Base-by-base conservation (phyloP, 2,797 vertebrate genomes). In the Manis javanica region DNA sequence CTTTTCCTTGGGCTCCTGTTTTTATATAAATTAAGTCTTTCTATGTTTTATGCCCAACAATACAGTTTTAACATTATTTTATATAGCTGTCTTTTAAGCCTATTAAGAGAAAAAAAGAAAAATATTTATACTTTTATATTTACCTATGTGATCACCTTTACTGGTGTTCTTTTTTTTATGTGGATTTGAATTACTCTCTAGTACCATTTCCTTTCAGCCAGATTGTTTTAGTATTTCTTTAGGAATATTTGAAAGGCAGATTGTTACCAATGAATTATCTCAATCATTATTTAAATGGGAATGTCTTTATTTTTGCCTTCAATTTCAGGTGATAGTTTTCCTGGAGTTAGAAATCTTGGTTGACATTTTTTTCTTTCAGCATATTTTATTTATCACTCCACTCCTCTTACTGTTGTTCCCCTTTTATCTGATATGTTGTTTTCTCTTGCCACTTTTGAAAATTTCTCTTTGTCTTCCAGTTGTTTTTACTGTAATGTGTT, bases 141-240 rank as follows among this genome's bases (percentile, higher is more conserved):
- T 29, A 72, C 37, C 46, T 86, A 29, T 6, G 3, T 79, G 77
- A 55, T 77, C 21, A 72, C 29, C 29, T 91, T 91, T 51, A 74
- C 31, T 64, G 53, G n/a, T 83, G 31, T 21, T 85, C 46, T 84
- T 66, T 59, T 82, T 87, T 87, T 93, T 10, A n/a, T 13, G 7
- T 78, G n/a, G 14, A 78, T 87, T 96, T 93, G 55, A 90, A 78
- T 90, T 90, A 42, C 46, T 83, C 69, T 77, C 26, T 82, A 29
- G n/a, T 90, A 77, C 79, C n/a, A 21, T 61, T 93, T 95, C 18
- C 18, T 93, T 91, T 85, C 23, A 74, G 37, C 51, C 26, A 69
- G 53, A 59, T 59, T 39, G 61, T 55, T 59, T 72, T 68, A 75
- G 13, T 82, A 53, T 87, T 63, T 90, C 15, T 72, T 81, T 74